Percentiles rank a stretch among this genome's conserved stretches.
phyloP scores from a whole-genome alignment of 2,113 vertebrate species.

The Clarias magur region DNA sequence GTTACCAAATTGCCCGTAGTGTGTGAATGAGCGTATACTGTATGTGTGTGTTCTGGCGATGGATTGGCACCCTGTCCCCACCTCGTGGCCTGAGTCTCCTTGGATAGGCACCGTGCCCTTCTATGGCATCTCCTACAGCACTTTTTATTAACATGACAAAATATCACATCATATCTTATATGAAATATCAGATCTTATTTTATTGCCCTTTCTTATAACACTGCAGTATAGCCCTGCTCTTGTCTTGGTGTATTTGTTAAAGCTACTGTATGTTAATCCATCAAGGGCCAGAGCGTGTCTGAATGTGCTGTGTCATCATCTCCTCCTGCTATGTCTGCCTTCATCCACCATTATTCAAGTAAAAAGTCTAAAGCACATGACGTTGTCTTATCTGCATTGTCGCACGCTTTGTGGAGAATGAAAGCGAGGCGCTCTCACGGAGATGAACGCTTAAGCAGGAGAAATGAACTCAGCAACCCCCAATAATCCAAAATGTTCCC shows the following conservation, averaged over 20 bases:
- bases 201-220: not conserved
- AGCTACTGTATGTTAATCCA: not conserved
- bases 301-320: conserved; percentile 34
- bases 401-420: not conserved
- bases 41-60: no score
- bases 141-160: not conserved
- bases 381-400: not conserved
- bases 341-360: not conserved
- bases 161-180: not conserved
- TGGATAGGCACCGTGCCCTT: no score
- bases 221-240: not conserved
- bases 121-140: no score
- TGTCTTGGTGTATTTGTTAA: not conserved
- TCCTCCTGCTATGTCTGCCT: not conserved
- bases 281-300: not conserved
- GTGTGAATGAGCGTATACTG: no score
- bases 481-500: conserved; percentile 39
- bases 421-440: not conserved
- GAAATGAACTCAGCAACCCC: conserved; percentile 29
- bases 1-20: no score
- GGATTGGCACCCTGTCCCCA: no score
- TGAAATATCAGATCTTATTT: not conserved
- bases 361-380: not conserved
- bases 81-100: no score
- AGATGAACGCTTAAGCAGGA: not conserved